Evolutionary conservation across 2,113 vertebrate genomes (phyloP).

Genomic region (human (Homo sapiens)): DNA sequence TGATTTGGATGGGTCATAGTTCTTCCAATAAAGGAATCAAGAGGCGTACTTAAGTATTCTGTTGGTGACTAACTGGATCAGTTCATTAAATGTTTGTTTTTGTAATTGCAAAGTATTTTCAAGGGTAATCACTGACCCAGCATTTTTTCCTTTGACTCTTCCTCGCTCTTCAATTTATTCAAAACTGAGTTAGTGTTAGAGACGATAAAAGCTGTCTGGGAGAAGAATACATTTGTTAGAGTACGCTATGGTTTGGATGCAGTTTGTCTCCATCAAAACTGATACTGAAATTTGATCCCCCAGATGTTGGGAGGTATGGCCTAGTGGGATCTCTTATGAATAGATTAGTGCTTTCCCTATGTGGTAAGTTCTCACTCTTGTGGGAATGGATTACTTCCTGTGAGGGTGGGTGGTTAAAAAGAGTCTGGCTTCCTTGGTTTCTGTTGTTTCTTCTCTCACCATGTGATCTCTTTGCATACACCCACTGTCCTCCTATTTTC

Average conservation of each 20-base stretch:
- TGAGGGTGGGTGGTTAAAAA: not conserved
- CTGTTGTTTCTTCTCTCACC: not conserved
- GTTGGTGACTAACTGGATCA: not conserved
- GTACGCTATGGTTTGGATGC: not conserved
- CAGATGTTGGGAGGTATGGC: not conserved
- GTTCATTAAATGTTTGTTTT: not conserved
- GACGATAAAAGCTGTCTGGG: conserved; percentile 5
- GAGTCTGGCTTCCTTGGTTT: not conserved
- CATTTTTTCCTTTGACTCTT: not conserved
- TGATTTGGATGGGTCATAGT: not conserved
- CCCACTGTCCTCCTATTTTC: not conserved
- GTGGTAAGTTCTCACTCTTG: not conserved
- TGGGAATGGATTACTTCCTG: not conserved
- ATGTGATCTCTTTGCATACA: not conserved
- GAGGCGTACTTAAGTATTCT: not conserved
- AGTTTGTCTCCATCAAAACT: not conserved
- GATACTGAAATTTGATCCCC: not conserved
- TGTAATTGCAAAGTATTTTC: not conserved
- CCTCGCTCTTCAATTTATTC: not conserved
- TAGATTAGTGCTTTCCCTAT: not conserved
- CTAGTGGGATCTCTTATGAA: not conserved
- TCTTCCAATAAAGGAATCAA: not conserved
- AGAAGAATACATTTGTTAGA: not conserved
- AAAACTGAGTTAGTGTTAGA: not conserved
- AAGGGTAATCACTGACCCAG: not conserved